Base-by-base conservation (phyloP, 2,797 vertebrate genomes). In the Zenarchopterus dispar region DNA sequence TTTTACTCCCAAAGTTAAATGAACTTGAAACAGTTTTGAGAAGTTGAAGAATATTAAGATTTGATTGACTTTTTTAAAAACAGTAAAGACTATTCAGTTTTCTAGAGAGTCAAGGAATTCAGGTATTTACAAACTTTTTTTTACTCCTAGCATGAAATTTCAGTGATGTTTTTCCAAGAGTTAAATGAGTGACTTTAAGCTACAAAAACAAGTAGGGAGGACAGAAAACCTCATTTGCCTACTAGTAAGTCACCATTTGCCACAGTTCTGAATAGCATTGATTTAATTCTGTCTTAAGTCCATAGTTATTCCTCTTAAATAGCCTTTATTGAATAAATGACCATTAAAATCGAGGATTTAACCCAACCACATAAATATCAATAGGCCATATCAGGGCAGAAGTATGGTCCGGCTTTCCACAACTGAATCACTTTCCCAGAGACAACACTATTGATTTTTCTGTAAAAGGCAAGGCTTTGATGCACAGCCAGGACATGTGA, bases 271-370 rank as follows among this genome's bases (percentile, higher is more conserved):
- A 67, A 62, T 19, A 50, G 54, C 69, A 75, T 84, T 84, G 79
- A 84, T 74, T 74, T 66, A 62, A 80, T 26, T 76, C 73, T 8
- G 43, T 59, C 72, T 77, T 60, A 22, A 55, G 68, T 75, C 77
- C 66, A 70, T 77, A 82, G 75, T 84, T 91, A 89, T 87, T 88
- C 84, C 80, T 84, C 70, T 85, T 87, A 88, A 89, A 92, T 83
- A 70, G 86, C 62, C 72, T 88, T 88, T 87, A 93, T 93, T 88
- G 90, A 93, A 84, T 82, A 86, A 88, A 78, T 86, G 89, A 88
- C 88, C 87, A 84, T 88, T 90, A 86, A 87, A 91, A 92, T 91
- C 56, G 75, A 92, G 87, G 86, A 89, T 91, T 92, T 89, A 93
- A 91, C 80, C 84, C 80, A 80, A 75, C 80, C 86, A 75, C 87